Evolutionary conservation across 2,797 vertebrate genomes (phyloP).

Genomic region (Amblyopsis hoosieri): DNA sequence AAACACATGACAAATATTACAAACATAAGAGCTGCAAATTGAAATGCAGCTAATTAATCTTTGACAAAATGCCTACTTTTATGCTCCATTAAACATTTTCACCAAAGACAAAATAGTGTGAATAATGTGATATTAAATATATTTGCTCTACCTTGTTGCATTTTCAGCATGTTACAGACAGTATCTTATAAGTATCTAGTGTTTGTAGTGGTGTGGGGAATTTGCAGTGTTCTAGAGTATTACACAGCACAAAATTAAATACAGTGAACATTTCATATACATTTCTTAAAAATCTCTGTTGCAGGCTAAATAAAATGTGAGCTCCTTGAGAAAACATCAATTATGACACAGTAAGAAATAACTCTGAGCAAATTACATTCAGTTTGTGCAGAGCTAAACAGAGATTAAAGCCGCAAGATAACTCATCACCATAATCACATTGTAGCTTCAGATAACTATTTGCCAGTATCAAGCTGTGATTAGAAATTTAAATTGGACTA

Average conservation of each 20-base stretch:
- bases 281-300: too few relatives aligned
- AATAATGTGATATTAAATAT: slow-evolving; percentile 21
- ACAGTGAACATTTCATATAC: too few relatives aligned
- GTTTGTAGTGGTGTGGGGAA: too few relatives aligned
- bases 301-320: too few relatives aligned
- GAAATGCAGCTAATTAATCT: slow-evolving; percentile 47
- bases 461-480: slow-evolving; percentile 46
- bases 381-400: slow-evolving; percentile 11
- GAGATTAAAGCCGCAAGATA: slow-evolving; percentile 33
- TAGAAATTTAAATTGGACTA: slow-evolving; percentile 48
- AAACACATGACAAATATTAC: slow-evolving; percentile 45
- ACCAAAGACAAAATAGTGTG: slow-evolving; percentile 28
- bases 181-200: too few relatives aligned
- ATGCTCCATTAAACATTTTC: slow-evolving; percentile 44
- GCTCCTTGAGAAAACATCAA: too few relatives aligned
- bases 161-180: too few relatives aligned
- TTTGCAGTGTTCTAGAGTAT: too few relatives aligned
- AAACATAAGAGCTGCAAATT: slow-evolving; percentile 27
- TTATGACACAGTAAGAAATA: slow-evolving; percentile 4
- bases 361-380: slow-evolving; percentile 24
- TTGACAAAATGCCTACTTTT: slow-evolving; percentile 39
- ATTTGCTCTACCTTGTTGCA: too few relatives aligned
- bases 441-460: slow-evolving; percentile 43
- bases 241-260: too few relatives aligned
- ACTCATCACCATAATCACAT: slow-evolving; percentile 27